phyloP scores from a whole-genome alignment of 1,140 invertebrate genomes.

The Bombus pyrosoma region DNA sequence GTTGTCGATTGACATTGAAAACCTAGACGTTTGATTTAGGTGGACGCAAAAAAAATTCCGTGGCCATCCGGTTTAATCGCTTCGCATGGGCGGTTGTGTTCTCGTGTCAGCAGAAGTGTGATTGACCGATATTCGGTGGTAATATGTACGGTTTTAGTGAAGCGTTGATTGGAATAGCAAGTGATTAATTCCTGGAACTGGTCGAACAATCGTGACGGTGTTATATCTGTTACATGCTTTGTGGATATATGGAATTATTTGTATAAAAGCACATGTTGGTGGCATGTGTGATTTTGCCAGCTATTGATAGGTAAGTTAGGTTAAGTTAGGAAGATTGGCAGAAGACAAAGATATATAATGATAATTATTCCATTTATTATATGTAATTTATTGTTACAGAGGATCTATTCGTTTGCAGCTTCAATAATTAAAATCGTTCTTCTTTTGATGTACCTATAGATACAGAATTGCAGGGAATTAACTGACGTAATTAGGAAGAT shows the following conservation, averaged over 20 bases:
- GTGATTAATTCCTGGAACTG: neutral
- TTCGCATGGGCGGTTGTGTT: neutral
- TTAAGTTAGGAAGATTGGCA: too few species aligned
- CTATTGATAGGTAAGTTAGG: too few species aligned
- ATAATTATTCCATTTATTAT: too few species aligned
- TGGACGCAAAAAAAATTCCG: neutral
- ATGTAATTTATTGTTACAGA: too few species aligned
- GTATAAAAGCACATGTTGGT: neutral
- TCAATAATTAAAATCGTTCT: too few species aligned
- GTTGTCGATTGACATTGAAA: conserved; percentile 3
- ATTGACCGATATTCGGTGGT: conserved; percentile 4
- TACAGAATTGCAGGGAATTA: too few species aligned
- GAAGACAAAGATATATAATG: too few species aligned
- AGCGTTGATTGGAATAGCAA: neutral
- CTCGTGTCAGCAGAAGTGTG: neutral
- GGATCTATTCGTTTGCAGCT: too few species aligned
- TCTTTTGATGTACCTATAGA: too few species aligned
- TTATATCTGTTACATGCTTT: neutral
- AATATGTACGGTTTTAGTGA: neutral
- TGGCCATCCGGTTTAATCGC: neutral
- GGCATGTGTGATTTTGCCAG: neutral
- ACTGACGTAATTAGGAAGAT: too few species aligned
- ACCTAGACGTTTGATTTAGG: neutral
- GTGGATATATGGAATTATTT: neutral
- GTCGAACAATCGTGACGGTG: neutral